These are phyloP conservation scores for Hyperoplus immaculatus DNA, from an alignment of 2,797 vertebrate species.

Conservation along the genomic window DNA sequence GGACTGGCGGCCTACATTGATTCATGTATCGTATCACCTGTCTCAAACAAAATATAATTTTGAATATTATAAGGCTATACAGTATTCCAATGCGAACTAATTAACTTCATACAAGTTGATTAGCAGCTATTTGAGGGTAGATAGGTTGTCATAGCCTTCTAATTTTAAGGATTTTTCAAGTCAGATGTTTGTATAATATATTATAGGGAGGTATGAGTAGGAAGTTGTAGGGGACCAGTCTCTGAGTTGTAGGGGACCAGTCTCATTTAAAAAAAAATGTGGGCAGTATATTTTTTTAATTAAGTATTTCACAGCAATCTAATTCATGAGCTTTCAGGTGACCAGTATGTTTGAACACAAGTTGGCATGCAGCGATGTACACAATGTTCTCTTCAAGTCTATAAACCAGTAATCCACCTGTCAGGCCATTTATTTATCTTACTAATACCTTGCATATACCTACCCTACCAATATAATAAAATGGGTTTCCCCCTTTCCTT, in stretches of 20 bases:
- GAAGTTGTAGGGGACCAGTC: neutral
- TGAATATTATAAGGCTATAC: neutral
- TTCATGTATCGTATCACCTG: neutral
- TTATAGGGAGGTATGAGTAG: neutral
- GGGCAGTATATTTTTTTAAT: neutral
- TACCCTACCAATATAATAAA: no score
- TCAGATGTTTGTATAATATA: neutral
- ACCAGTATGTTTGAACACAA: neutral
- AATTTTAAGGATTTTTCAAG: neutral
- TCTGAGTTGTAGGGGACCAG: neutral
- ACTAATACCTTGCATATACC: neutral
- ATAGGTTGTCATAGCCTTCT: neutral
- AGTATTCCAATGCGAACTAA: neutral
- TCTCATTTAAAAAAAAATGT: neutral
- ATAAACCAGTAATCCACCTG: neutral
- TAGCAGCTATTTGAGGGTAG: neutral
- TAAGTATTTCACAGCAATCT: neutral
- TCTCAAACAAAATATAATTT: neutral
- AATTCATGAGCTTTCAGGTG: neutral
- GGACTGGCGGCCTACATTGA: no score
- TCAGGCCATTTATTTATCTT: neutral
- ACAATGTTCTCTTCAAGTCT: neutral
- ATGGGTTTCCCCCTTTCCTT: no score
- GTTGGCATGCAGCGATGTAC: neutral
- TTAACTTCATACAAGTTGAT: neutral